Evolutionary conservation across 2,113 vertebrate species (phyloP).

Genomic region (Channa argus): DNA sequence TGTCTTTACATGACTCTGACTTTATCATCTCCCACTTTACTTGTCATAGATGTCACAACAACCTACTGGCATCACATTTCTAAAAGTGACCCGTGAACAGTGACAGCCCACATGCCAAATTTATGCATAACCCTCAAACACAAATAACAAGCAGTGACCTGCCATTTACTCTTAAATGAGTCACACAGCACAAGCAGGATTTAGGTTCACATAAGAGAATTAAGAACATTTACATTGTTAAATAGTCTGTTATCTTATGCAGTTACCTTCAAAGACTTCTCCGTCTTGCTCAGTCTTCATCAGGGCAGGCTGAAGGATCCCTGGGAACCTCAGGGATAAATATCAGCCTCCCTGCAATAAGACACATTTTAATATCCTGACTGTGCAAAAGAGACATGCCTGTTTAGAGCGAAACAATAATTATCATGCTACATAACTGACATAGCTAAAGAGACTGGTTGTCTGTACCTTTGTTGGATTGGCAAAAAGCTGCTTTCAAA

Average conservation of each 20-base stretch:
- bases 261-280: slow-evolving; percentile 78
- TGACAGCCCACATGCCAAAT: neutral
- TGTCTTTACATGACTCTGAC: slow-evolving; percentile 24
- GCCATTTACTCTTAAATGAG: neutral
- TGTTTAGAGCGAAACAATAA: slow-evolving; percentile 5
- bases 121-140: neutral
- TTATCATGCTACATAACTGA: neutral
- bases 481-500: neutral
- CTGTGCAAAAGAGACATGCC: slow-evolving; percentile 3
- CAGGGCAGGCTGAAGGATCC: slow-evolving; percentile 55
- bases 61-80: slow-evolving; percentile 33
- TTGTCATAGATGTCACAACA: slow-evolving; percentile 37
- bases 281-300: slow-evolving; percentile 76
- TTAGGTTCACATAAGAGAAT: neutral
- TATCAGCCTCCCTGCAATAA: slow-evolving; percentile 59
- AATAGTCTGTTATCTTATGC: slow-evolving; percentile 45
- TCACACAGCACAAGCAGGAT: neutral
- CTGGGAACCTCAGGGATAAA: slow-evolving; percentile 56
- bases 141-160: slow-evolving; percentile 4
- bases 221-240: neutral
- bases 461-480: no score
- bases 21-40: slow-evolving; percentile 10
- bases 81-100: slow-evolving; percentile 27
- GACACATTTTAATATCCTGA: slow-evolving; percentile 16
- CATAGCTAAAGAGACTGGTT: neutral